Evolutionary conservation across 1,140 invertebrate genomes (phyloP).

Genomic region (Drosophila carrolli): DNA sequence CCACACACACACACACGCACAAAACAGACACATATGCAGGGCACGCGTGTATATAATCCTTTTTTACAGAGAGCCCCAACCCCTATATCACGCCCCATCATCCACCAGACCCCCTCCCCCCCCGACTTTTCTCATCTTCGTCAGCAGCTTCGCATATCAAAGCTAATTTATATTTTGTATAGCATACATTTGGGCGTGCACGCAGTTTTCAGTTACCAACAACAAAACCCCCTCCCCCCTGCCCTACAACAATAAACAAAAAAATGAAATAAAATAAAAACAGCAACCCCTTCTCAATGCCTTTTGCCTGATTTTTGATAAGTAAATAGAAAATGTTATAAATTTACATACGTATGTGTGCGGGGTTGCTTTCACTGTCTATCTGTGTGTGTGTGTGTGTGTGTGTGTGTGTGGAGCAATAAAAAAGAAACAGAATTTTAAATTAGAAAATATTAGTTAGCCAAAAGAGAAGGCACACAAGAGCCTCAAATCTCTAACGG

Average conservation of each 20-base stretch:
- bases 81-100: slow-evolving; percentile 4
- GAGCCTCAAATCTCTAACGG: slow-evolving; percentile 2
- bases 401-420: slow-evolving; percentile 49
- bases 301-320: slow-evolving; percentile 74
- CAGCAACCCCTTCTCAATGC: slow-evolving; percentile 28
- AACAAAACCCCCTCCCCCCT: neutral
- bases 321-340: slow-evolving; percentile 81
- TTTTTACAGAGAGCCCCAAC: slow-evolving; percentile 62
- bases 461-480: slow-evolving; percentile 8
- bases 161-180: slow-evolving; percentile 81
- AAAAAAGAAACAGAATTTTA: slow-evolving; percentile 83
- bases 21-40: slow-evolving; percentile 38
- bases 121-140: slow-evolving; percentile 43
- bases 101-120: neutral
- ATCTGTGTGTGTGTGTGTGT: neutral
- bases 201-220: slow-evolving; percentile 36
- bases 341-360: slow-evolving; percentile 59
- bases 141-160: slow-evolving; percentile 79
- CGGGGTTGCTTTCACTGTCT: too few species aligned
- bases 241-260: neutral
- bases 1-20: slow-evolving; percentile 42
- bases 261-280: slow-evolving; percentile 1
- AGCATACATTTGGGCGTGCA: slow-evolving; percentile 75
- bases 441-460: slow-evolving; percentile 82
- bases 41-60: slow-evolving; percentile 75